Percentiles rank a stretch among this genome's conserved stretches.
Conservation (phyloP, 2,113 vertebrate genomes). For the human (Homo sapiens) region GRCh38 chr12:116087501-116088000, state of each 20-base stretch:
- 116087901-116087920: not conserved
- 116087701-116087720: not conserved
- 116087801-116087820: slow-evolving; percentile 2
- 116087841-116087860: not conserved
- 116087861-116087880: not conserved
- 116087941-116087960: not conserved
- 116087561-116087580: not conserved
- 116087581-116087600: not conserved
- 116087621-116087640: not conserved
- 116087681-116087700: not conserved
- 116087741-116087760: not conserved
- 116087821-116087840: not conserved
- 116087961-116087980: not conserved
- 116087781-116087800: not conserved
- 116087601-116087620: not conserved
- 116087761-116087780: not conserved
- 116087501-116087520: not conserved
- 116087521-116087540: not conserved
- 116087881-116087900: not conserved
- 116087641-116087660: not conserved
- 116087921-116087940: not conserved
- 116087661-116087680: not conserved
- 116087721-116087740: not conserved
- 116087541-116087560: not conserved
- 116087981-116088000: not conserved